Conservation (phyloP, 2,888 invertebrate genomes). For the Drosophila longiperda region DNA sequence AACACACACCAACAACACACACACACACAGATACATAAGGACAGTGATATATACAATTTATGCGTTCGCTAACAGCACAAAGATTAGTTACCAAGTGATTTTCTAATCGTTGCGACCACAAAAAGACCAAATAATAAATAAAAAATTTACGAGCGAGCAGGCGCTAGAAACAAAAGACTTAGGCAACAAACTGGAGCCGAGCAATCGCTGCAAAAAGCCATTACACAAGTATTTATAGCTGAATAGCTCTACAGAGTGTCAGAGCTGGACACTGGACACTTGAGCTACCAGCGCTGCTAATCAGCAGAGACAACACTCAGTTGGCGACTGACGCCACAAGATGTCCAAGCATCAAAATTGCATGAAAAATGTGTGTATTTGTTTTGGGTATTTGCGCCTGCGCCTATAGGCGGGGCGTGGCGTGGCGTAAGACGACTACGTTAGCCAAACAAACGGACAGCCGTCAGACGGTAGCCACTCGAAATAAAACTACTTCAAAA, state of each 20-base stretch:
- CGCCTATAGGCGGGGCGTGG: conserved; percentile 30
- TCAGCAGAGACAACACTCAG: conserved; percentile 73
- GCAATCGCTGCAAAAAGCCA: conserved; percentile 11
- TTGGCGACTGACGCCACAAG: conserved; percentile 66
- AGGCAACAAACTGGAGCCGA: conserved; percentile 63
- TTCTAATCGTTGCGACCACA: conserved; percentile 70
- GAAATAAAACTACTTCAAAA: conserved; percentile 50
- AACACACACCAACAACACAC: background rate
- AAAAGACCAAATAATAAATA: conserved; percentile 70
- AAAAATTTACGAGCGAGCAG: conserved; percentile 64
- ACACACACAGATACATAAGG: background rate
- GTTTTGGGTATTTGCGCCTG: conserved; percentile 17
- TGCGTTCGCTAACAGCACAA: conserved; percentile 75
- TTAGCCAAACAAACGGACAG: conserved; percentile 79
- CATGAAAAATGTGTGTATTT: conserved; percentile 60
- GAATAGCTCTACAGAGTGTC: conserved; percentile 30
- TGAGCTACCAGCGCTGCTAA: conserved; percentile 58
- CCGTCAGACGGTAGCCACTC: conserved; percentile 79
- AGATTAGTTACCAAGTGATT: conserved; percentile 77
- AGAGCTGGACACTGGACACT: conserved; percentile 16
- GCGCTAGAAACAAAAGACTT: conserved; percentile 61
- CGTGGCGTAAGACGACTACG: conserved; percentile 39
- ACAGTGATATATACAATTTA: conserved; percentile 63
- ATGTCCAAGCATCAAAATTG: conserved; percentile 69
- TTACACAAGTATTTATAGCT: conserved; percentile 47